These are phyloP conservation scores for Nephrotoma flavescens DNA, from an alignment of 2,888 invertebrate genomes.

Conservation along the genomic window DNA sequence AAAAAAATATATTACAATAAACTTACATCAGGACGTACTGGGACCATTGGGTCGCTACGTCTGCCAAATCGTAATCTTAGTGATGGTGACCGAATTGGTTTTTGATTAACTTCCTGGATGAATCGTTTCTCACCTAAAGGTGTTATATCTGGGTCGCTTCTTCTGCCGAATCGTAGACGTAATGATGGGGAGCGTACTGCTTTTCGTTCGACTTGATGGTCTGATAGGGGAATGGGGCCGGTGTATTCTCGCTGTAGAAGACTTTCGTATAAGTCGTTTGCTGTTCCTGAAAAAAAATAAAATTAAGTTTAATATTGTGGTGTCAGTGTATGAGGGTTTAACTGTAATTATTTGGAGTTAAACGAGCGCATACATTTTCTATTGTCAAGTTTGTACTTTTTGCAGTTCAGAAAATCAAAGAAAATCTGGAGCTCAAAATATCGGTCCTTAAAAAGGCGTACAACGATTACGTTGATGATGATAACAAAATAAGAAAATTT, in stretches of 20 bases:
- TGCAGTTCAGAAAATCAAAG: too few species aligned
- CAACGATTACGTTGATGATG: too few species aligned
- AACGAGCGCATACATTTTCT: too few species aligned
- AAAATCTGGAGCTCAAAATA: too few species aligned
- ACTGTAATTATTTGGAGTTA: too few species aligned
- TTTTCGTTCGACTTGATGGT: constrained; percentile 60
- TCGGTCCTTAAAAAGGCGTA: too few species aligned
- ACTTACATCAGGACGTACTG: neutral
- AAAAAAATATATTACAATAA: neutral
- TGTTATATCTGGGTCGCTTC: constrained; percentile 52
- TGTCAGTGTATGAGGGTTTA: too few species aligned
- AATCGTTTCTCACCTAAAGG: constrained; percentile 18
- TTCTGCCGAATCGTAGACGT: constrained; percentile 60
- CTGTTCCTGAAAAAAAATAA: constrained; percentile 16
- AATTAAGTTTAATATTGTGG: too few species aligned
- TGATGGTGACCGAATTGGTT: constrained; percentile 58
- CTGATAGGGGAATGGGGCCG: constrained; percentile 32
- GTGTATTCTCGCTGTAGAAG: constrained; percentile 30
- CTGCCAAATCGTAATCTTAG: constrained; percentile 63
- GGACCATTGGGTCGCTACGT: constrained; percentile 45
- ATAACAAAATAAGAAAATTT: too few species aligned
- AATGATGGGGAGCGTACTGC: constrained; percentile 63
- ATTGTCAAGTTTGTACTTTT: too few species aligned
- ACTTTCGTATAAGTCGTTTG: constrained; percentile 27
- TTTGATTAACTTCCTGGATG: constrained; percentile 41